Conservation (phyloP, 2,888 invertebrate species). For the Nebria salina region DNA sequence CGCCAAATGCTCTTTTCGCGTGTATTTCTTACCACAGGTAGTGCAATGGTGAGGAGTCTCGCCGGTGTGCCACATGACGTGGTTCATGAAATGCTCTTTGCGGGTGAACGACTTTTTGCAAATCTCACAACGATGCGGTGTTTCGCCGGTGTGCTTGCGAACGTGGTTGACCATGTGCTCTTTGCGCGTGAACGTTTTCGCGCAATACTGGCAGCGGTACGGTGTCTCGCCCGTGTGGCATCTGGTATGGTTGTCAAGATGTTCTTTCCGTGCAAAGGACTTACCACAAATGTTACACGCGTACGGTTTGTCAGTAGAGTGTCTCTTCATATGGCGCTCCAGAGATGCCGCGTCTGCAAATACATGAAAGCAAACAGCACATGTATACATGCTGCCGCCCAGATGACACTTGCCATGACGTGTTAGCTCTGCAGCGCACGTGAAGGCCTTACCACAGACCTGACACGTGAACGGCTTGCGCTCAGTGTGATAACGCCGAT, state of each 20-base stretch:
- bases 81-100: conserved; percentile 82
- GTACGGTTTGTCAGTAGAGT: conserved; percentile 86
- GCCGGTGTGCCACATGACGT: conserved; percentile 85
- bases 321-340: conserved; percentile 82
- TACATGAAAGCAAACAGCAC: conserved; percentile 77
- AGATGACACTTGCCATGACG: conserved; percentile 87
- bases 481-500: conserved; percentile 86
- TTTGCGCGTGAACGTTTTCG: conserved; percentile 79
- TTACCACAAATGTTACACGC: conserved; percentile 87
- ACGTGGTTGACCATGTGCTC: conserved; percentile 84
- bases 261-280: conserved; percentile 87
- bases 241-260: conserved; percentile 83
- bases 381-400: conserved; percentile 80
- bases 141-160: conserved; percentile 79
- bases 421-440: conserved; percentile 80
- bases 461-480: conserved; percentile 82
- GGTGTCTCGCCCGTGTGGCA: conserved; percentile 88
- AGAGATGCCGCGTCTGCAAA: conserved; percentile 76
- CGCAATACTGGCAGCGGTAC: conserved; percentile 78
- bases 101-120: conserved; percentile 82
- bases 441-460: conserved; percentile 86
- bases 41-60: conserved; percentile 90
- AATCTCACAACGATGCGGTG: conserved; percentile 79
- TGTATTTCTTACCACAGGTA: conserved; percentile 88
- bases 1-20: conserved; percentile 87